A percentile compares a stretch with the other conserved stretches of the same genome.
phyloP scores from a whole-genome alignment of 2,113 vertebrate species.

The Anser cygnoides region DNA sequence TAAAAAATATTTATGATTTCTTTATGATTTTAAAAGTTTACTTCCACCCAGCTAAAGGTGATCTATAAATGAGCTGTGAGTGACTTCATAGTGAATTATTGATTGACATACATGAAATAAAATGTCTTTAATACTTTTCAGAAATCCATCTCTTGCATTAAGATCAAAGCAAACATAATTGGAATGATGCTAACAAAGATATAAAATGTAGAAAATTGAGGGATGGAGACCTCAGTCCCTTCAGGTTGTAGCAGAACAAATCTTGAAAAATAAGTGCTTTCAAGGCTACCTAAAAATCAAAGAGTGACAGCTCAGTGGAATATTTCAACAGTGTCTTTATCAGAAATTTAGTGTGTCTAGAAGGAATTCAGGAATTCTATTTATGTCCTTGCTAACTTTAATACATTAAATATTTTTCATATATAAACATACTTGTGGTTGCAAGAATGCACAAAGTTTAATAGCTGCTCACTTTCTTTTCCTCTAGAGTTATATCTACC shows the following conservation, averaged over 20 bases:
- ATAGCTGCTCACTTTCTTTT: background rate
- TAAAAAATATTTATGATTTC: background rate
- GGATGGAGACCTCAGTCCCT: background rate
- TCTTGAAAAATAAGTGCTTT: constrained; percentile 1
- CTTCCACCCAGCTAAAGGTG: background rate
- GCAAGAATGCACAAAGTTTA: background rate
- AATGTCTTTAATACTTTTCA: background rate
- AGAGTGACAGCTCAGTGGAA: background rate
- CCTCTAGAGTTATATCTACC: background rate
- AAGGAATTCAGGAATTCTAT: background rate
- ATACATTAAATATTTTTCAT: background rate
- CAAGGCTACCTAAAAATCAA: constrained; percentile 5
- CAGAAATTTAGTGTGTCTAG: background rate
- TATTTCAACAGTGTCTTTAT: constrained; percentile 24
- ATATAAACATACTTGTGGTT: background rate
- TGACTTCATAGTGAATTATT: constrained; percentile 25
- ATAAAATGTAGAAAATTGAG: constrained; percentile 6
- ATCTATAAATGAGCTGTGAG: background rate
- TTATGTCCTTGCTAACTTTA: background rate
- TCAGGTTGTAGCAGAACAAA: background rate
- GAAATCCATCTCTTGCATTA: background rate
- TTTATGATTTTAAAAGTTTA: background rate
- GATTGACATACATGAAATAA: background rate
- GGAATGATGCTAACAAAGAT: constrained; percentile 21
- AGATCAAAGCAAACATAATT: constrained; percentile 55